Base-by-base conservation (phyloP, 1,140 invertebrate genomes). In the Prorops nasuta region DNA sequence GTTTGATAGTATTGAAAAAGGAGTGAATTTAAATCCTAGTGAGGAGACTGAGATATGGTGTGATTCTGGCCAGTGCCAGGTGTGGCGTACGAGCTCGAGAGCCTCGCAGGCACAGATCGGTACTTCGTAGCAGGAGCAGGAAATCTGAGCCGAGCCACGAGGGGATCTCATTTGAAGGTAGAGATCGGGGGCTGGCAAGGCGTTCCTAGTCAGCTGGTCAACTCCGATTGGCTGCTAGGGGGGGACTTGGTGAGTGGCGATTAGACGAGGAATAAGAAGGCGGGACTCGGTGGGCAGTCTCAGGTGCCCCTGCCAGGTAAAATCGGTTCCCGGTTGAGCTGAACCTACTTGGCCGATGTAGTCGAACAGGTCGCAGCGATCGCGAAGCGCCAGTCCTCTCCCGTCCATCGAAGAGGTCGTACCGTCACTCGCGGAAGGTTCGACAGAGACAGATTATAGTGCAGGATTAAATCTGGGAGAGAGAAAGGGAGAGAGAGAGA, bases 381-480 rank as follows among this genome's bases (percentile, higher is more conserved):
- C 63, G 60, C 48, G 51, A 61, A 60, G 60, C 64, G 63, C 65
- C 73, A 77, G 75, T 77, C 66, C 64, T 72, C 66, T 74, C 64
- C 64, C 71, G 69, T 73, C 68, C 72, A 74, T 69, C 74, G 73
- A 65, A 63, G 72, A 67, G 73, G 67, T 63, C 63, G 60, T 67
- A 74, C 64, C 68, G 57, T 49, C 50, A 56, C 53, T 58, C 58
- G 67, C 49, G 63, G 40, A 56, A n/a, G 32, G 53, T 53, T 49
- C 49, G 58, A 61, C 42, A 61, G 54, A 61, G 53, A 54, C 44
- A 49, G 46, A 54, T 9, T 6, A 28, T n/a, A n/a, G n/a, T n/a
- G n/a, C n/a, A n/a, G n/a, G n/a, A n/a, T n/a, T n/a, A n/a, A n/a
- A n/a, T n/a, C n/a, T n/a, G n/a, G n/a, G n/a, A n/a, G n/a, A n/a